Evolutionary conservation across 2,113 vertebrate genomes (phyloP).

Genomic region (Callaeas wilsoni): DNA sequence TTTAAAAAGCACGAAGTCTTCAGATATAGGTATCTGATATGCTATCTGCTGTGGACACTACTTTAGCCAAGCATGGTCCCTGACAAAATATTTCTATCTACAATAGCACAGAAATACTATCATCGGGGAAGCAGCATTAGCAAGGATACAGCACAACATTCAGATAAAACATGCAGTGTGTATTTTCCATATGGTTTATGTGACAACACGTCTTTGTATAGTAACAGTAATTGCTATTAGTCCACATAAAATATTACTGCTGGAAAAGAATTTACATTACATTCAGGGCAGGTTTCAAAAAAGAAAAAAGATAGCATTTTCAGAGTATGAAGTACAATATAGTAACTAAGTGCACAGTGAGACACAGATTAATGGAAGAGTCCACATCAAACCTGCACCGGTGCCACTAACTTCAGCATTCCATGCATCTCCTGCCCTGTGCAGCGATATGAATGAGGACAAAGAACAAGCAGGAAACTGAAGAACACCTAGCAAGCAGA

Average conservation of each 20-base stretch:
- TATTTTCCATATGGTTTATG: not conserved
- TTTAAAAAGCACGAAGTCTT: not conserved
- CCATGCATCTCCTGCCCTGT: not conserved
- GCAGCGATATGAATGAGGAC: not conserved
- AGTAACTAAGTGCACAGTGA: not conserved
- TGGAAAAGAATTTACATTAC: not conserved
- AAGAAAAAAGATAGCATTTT: not conserved
- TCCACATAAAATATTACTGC: not conserved
- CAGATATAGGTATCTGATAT: not conserved
- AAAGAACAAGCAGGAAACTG: not conserved
- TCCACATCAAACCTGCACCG: not conserved
- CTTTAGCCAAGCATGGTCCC: not conserved
- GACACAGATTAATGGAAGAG: not conserved
- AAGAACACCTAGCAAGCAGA: not conserved
- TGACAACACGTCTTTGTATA: not conserved
- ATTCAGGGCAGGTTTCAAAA: not conserved
- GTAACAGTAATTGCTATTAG: not conserved
- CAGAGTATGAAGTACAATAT: not conserved
- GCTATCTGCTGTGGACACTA: not conserved
- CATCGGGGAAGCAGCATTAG: not conserved
- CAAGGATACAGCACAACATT: not conserved
- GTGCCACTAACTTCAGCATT: not conserved
- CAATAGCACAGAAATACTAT: not conserved
- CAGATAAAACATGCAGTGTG: not conserved
- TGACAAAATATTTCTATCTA: not conserved